A percentile compares a stretch with the other conserved stretches of the same genome.
Evolutionary conservation across 2,888 invertebrate genomes (phyloP).

Genomic region (Drosophila yooni): DNA sequence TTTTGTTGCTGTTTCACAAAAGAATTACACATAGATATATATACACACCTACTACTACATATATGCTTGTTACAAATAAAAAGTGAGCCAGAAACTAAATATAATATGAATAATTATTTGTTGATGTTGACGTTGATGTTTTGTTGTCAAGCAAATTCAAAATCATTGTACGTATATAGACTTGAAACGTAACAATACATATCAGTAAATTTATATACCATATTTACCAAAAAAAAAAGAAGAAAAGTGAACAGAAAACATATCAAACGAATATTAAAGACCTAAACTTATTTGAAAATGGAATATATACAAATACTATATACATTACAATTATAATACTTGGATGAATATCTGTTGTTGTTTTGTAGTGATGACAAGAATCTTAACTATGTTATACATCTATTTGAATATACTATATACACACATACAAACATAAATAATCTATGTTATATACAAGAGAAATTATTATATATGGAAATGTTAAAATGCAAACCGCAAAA

Average conservation of each 20-base stretch:
- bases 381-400: slow-evolving; percentile 40
- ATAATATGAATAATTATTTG: slow-evolving; percentile 26
- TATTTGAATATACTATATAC: slow-evolving; percentile 42
- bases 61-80: slow-evolving; percentile 43
- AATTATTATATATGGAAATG: slow-evolving; percentile 55
- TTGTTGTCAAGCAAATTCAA: slow-evolving; percentile 30
- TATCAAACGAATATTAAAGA: slow-evolving; percentile 38
- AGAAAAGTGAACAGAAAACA: slow-evolving; percentile 7
- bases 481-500: slow-evolving; percentile 42
- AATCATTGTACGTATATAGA: slow-evolving; percentile 76
- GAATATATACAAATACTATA: slow-evolving; percentile 17
- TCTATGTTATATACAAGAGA: slow-evolving; percentile 49
- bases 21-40: neutral
- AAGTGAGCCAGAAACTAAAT: slow-evolving; percentile 22
- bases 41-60: neutral
- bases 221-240: slow-evolving; percentile 26
- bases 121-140: slow-evolving; percentile 40
- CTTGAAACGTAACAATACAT: slow-evolving; percentile 82
- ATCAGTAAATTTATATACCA: slow-evolving; percentile 72
- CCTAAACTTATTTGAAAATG: slow-evolving; percentile 15
- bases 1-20: slow-evolving; percentile 61
- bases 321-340: slow-evolving; percentile 42
- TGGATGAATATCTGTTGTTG: slow-evolving; percentile 35
- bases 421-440: slow-evolving; percentile 33
- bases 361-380: slow-evolving; percentile 35